A percentile compares a stretch with the other conserved stretches of the same genome.
Evolutionary conservation across 2,888 invertebrate species (phyloP).

Genomic region (Ferdinandea cuprea): DNA sequence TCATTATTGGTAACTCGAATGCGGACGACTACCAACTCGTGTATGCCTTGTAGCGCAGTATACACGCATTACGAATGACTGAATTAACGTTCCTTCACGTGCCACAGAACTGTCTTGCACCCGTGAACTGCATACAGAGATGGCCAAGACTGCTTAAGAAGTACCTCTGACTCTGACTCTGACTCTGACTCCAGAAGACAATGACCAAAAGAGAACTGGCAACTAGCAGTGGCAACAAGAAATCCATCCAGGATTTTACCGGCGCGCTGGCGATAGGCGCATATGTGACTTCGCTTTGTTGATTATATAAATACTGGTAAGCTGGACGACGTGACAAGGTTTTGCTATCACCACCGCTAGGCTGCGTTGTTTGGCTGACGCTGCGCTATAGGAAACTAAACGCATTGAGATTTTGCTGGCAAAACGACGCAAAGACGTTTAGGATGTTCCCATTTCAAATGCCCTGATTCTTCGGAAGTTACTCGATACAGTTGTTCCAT

Average conservation of each 20-base stretch:
- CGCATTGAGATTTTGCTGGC: conserved; percentile 14
- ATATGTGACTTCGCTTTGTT: conserved; percentile 62
- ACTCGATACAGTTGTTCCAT: conserved; percentile 61
- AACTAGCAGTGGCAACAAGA: conserved; percentile 51
- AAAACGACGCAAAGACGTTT: conserved; percentile 31
- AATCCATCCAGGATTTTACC: conserved; percentile 71
- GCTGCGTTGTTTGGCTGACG: too few species aligned
- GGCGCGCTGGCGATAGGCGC: conserved; percentile 54
- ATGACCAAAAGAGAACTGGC: conserved; percentile 72
- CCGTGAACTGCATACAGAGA: conserved; percentile 75
- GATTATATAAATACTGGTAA: conserved; percentile 71
- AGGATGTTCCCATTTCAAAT: conserved; percentile 65
- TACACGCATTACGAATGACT: conserved; percentile 74
- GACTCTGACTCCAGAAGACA: conserved; percentile 69
- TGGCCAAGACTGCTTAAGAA: conserved; percentile 69
- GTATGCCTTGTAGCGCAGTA: conserved; percentile 65
- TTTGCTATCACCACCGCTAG: conserved; percentile 54
- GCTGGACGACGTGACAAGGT: conserved; percentile 68
- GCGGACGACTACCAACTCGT: conserved; percentile 74
- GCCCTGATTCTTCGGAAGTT: conserved; percentile 74
- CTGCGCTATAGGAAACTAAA: conserved; percentile 33
- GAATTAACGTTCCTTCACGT: conserved; percentile 75
- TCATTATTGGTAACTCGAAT: conserved; percentile 74
- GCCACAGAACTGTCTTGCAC: conserved; percentile 75
- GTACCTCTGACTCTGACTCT: conserved; percentile 43